Evolutionary conservation across 2,797 vertebrate species (phyloP).

Genomic region (Tapera naevia): DNA sequence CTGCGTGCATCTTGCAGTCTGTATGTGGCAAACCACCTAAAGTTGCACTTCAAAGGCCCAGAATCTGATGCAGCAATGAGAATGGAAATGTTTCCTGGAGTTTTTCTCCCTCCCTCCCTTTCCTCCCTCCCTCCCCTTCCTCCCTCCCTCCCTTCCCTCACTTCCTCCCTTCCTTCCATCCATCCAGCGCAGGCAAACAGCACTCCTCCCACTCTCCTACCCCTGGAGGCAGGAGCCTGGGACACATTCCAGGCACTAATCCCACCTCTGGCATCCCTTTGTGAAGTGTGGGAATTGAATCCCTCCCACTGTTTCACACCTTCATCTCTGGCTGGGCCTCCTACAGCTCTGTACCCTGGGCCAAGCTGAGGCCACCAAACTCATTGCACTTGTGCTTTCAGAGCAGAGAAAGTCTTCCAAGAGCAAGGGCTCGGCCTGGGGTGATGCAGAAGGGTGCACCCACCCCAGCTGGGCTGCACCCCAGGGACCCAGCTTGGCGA

Average conservation of each 20-base stretch:
- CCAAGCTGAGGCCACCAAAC: background rate
- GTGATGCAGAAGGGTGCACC: background rate
- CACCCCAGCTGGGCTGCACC: background rate
- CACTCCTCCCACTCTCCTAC: background rate
- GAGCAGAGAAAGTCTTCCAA: background rate
- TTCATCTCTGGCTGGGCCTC: background rate
- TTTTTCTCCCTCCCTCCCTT: background rate
- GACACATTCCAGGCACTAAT: background rate
- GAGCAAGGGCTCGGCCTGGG: too few species aligned
- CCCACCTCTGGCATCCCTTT: background rate
- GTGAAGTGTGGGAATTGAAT: rapidly evolving
- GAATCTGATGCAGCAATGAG: background rate
- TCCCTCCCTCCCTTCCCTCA: too few species aligned
- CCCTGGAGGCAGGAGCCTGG: background rate
- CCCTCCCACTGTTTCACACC: background rate
- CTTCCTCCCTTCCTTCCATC: too few species aligned
- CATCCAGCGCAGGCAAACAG: too few species aligned
- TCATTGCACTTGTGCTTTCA: too few species aligned
- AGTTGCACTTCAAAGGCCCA: background rate
- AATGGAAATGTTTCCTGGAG: background rate
- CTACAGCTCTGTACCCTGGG: too few species aligned
- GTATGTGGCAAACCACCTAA: background rate
- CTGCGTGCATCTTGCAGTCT: background rate
- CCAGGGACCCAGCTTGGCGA: background rate
- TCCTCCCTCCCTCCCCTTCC: too few species aligned